Conservation (phyloP, 1,140 invertebrate genomes). For the Danaus plexippus region DNA sequence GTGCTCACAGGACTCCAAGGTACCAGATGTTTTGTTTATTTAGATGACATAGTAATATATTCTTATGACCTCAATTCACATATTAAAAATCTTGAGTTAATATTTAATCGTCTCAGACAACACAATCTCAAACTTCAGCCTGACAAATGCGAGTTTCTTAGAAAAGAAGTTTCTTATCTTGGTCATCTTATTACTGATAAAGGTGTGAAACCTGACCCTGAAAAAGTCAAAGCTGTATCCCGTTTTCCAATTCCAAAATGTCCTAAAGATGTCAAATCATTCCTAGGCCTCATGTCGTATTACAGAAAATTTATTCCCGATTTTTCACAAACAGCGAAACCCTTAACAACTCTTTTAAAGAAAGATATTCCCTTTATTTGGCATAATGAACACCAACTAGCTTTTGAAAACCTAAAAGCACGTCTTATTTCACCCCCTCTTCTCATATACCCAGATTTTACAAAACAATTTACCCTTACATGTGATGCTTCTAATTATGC, state of each 20-base stretch:
- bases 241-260: constrained; percentile 10
- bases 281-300: no score
- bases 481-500: constrained; percentile 6
- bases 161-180: constrained; percentile 14
- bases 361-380: no score
- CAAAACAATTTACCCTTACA: not conserved
- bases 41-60: no score
- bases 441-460: constrained; percentile 1
- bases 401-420: constrained; percentile 3
- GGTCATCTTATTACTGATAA: constrained; percentile 13
- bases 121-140: constrained; percentile 17
- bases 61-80: constrained; percentile 8
- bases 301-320: no score
- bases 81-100: not conserved
- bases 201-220: constrained; percentile 12
- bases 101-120: constrained; percentile 11
- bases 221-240: constrained; percentile 10
- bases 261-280: constrained; percentile 9
- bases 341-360: no score
- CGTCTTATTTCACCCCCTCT: not conserved
- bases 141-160: constrained; percentile 18
- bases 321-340: no score
- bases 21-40: constrained; percentile 47
- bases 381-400: constrained; percentile 12
- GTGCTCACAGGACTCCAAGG: constrained; percentile 39